These are phyloP conservation scores for Micropoecilia bifurca DNA, from an alignment of 2,797 vertebrate species.

Conservation along the genomic window DNA sequence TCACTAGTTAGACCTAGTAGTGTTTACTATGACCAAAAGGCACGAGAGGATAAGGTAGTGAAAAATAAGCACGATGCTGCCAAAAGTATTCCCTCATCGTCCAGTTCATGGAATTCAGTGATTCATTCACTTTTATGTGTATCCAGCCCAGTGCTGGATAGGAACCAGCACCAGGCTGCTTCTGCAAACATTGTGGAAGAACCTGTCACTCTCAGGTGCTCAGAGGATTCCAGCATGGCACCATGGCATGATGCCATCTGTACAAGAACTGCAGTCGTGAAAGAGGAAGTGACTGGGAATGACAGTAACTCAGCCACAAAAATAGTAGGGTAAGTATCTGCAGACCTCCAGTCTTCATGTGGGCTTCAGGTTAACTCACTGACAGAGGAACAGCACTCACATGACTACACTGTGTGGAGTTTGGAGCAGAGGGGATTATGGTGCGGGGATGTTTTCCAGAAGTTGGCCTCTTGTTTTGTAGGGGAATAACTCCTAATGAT, in stretches of 20 bases:
- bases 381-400: neutral
- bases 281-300: neutral
- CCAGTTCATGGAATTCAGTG: neutral
- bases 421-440: neutral
- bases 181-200: neutral
- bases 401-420: neutral
- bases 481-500: neutral
- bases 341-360: neutral
- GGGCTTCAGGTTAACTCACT: neutral
- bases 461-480: neutral
- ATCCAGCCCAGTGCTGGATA: neutral
- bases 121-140: neutral
- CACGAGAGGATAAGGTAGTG: slow-evolving; percentile 26
- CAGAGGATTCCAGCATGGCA: neutral
- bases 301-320: neutral
- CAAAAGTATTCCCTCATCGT: neutral
- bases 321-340: neutral
- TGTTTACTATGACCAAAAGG: slow-evolving; percentile 34
- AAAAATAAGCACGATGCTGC: slow-evolving; percentile 24
- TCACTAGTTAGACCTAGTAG: slow-evolving; percentile 28
- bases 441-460: neutral
- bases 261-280: neutral
- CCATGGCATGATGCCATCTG: neutral
- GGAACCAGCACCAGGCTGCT: neutral
- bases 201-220: neutral